Conservation (phyloP, 2,113 vertebrate species). For the Sakesphorus luctuosus region DNA sequence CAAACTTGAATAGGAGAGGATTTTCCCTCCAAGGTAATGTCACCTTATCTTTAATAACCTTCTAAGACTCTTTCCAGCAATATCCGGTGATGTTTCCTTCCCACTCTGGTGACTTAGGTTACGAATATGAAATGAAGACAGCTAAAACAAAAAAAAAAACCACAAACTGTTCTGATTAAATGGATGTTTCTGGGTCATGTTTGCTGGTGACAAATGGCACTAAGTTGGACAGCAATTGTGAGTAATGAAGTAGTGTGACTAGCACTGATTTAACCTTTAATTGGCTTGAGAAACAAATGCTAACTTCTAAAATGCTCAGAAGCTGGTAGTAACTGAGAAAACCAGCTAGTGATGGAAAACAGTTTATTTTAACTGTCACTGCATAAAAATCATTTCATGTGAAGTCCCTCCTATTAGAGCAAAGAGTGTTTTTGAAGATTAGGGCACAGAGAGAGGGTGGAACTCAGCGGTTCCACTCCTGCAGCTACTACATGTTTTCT, state of each 20-base stretch:
- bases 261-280: neutral
- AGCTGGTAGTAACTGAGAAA: neutral
- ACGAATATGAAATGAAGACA: neutral
- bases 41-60: neutral
- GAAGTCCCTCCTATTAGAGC: neutral
- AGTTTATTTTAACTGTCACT: neutral
- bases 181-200: neutral
- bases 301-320: neutral
- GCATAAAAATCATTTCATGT: neutral
- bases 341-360: neutral
- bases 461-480: neutral
- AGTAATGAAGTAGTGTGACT: neutral
- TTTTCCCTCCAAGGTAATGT: neutral
- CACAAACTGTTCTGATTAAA: neutral
- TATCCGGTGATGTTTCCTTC: neutral
- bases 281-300: neutral
- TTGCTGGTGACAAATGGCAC: neutral
- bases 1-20: neutral
- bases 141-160: neutral
- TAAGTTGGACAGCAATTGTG: neutral
- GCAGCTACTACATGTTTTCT: slow-evolving; percentile 14
- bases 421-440: neutral
- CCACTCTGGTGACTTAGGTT: neutral
- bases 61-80: neutral
- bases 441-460: neutral